Conservation (phyloP, 2,113 vertebrate genomes). For the Oreochromis niloticus region DNA sequence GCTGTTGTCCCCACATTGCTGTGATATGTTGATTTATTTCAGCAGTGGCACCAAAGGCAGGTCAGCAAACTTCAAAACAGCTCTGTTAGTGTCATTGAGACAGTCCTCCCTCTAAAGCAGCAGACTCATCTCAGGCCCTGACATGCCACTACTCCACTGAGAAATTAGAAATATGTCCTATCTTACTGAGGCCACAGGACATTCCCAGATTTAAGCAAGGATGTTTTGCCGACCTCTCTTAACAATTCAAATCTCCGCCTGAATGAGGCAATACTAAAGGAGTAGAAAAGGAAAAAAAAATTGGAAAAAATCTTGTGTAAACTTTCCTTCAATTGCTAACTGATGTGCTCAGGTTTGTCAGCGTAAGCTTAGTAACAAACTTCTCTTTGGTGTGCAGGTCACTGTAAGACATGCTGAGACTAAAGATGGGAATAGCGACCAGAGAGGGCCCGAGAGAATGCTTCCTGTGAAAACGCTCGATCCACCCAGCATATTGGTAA, state of each 20-base stretch:
- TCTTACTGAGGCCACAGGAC: slow-evolving; percentile 29
- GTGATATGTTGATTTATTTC: not conserved
- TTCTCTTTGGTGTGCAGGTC: slow-evolving; percentile 72
- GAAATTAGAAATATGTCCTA: slow-evolving; percentile 32
- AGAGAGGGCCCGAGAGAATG: slow-evolving; percentile 64
- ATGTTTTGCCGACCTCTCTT: slow-evolving; percentile 25
- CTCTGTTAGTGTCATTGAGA: not conserved
- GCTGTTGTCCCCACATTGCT: not conserved
- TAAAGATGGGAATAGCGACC: slow-evolving; percentile 80
- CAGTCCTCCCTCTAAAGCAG: not conserved
- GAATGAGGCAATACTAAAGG: not conserved
- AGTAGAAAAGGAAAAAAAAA: not conserved
- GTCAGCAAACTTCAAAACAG: not conserved
- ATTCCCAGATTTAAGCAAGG: slow-evolving; percentile 51
- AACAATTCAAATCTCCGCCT: not conserved
- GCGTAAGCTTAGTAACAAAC: not conserved
- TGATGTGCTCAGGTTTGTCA: not conserved
- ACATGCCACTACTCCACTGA: slow-evolving; percentile 19
- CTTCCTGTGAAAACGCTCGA: not conserved
- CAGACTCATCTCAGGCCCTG: not conserved
- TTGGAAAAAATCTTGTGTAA: not conserved
- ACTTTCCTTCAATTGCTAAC: not conserved
- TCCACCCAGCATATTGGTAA: slow-evolving; percentile 42
- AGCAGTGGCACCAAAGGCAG: not conserved
- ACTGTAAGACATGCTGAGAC: slow-evolving; percentile 75